phyloP scores from a whole-genome alignment of 35 echinoderm and acorn worm species.

The Hemicentrotus pulcherrimus region DNA sequence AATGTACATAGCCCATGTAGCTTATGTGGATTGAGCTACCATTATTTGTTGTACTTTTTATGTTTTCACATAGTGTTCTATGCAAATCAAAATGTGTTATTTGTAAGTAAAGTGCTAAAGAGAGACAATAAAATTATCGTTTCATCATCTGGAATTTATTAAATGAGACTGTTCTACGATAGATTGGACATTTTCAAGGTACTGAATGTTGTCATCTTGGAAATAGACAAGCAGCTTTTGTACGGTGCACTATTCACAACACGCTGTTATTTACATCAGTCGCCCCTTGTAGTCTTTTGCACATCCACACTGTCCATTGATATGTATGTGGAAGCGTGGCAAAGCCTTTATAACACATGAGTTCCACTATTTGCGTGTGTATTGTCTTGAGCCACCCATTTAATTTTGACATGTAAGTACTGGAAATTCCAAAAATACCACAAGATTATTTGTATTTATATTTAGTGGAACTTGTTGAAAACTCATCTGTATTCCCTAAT shows the following conservation, averaged over 20 bases:
- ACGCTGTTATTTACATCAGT: neutral
- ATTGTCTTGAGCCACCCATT: neutral
- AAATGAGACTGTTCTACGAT: neutral
- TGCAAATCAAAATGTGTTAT: slow-evolving; percentile 24
- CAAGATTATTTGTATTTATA: slow-evolving; percentile 42
- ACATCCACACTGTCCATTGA: no score
- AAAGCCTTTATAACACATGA: neutral
- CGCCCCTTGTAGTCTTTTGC: neutral
- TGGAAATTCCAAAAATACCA: slow-evolving; percentile 22
- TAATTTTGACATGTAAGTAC: neutral
- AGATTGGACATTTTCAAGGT: neutral
- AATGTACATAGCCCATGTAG: neutral
- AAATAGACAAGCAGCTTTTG: neutral
- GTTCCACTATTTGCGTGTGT: neutral
- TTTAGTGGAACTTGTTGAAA: neutral
- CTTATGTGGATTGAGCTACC: neutral
- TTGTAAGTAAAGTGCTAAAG: neutral
- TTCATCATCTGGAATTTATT: slow-evolving; percentile 8
- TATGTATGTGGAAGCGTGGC: no score
- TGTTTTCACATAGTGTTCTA: slow-evolving; percentile 46
- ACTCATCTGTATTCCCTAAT: neutral
- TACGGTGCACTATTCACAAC: neutral
- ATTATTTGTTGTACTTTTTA: neutral
- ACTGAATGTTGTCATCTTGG: slow-evolving; percentile 26
- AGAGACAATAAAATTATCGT: neutral